Evolutionary conservation across 2,888 invertebrate genomes (phyloP), one percentile per base, ranked within the genome.

Genomic region (Lasioglossum lativentre): DNA sequence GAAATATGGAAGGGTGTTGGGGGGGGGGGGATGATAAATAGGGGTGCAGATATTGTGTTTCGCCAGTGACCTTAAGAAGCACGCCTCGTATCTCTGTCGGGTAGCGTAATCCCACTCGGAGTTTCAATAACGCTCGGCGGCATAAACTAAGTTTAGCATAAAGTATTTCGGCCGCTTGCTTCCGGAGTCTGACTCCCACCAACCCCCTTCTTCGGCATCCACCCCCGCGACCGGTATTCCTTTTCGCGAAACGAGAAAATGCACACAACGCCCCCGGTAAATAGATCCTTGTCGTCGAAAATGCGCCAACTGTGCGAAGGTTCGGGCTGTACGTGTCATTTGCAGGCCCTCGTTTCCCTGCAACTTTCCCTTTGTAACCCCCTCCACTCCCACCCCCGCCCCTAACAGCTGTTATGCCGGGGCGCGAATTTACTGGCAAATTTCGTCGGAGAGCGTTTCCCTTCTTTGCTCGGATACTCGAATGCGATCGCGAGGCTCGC

Each of bases 81-180:
- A 78, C 70, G 80, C 73, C 90, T 80, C 90, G 88, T 88, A 91
- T 88, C 87, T 91, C 85, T 82, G 78, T 66, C 52, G 78, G 66
- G 76, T 34, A 80, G 86, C 82, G 89, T 89, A 89, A 91, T 89
- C 90, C 89, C 80, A 86, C 89, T 85, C 80, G 77, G 86, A 88
- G 91, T 91, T 91, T 91, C 91, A 91, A 91, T 91, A 91, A 89
- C 91, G 90, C 90, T 81, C 86, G 27, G 72, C 84, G 88, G 91
- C 90, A 88, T 91, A 91, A 91, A 91, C 89, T 88, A 89, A 90
- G 89, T 91, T 91, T 90, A 91, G 89, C 90, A 89, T 91, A 89
- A 91, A 89, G 88, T 90, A 88, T 91, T 90, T 87, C 87, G 88
- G 86, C 85, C 75, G 73, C 80, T 80, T 73, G 77, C 83, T 81